These are phyloP conservation scores for Dryocosmus kuriphilus DNA, from an alignment of 2,888 invertebrate genomes.

Conservation along the genomic window DNA sequence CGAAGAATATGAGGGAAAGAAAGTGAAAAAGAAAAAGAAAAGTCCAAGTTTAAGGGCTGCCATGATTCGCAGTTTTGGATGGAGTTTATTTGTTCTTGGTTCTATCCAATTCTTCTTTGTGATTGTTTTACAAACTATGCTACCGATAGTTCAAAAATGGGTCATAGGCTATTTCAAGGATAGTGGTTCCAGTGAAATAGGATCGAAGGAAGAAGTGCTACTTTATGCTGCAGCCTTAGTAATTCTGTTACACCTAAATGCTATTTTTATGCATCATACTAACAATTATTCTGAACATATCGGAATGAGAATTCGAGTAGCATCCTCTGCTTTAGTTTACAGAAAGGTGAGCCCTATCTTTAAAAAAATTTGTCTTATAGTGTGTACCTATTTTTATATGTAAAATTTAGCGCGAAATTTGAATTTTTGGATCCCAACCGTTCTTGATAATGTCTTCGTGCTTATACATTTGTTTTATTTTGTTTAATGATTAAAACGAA, in stretches of 20 bases:
- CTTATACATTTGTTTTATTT: too few species aligned
- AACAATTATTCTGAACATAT: constrained; percentile 66
- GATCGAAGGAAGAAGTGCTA: constrained; percentile 81
- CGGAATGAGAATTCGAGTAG: constrained; percentile 84
- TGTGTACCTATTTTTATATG: too few species aligned
- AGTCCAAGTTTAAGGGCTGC: constrained; percentile 77
- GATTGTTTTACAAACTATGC: constrained; percentile 20
- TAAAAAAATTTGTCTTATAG: too few species aligned
- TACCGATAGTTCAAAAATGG: constrained; percentile 66
- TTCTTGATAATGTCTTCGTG: too few species aligned
- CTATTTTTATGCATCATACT: constrained; percentile 48
- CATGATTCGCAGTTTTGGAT: constrained; percentile 76
- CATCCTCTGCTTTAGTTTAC: constrained; percentile 84
- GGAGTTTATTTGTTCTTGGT: neutral
- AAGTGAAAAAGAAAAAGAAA: constrained; percentile 47
- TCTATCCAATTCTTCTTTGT: neutral
- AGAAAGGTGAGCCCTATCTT: constrained; percentile 80
- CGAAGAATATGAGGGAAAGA: constrained; percentile 49
- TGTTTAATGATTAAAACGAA: too few species aligned
- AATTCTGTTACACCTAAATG: constrained; percentile 42
- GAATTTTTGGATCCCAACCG: too few species aligned
- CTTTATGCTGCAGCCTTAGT: constrained; percentile 76
- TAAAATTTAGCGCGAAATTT: too few species aligned
- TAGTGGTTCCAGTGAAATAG: constrained; percentile 63
- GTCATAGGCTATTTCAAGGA: constrained; percentile 68